Conservation (phyloP, 2,113 vertebrate species). For the Rafetus swinhoei region DNA sequence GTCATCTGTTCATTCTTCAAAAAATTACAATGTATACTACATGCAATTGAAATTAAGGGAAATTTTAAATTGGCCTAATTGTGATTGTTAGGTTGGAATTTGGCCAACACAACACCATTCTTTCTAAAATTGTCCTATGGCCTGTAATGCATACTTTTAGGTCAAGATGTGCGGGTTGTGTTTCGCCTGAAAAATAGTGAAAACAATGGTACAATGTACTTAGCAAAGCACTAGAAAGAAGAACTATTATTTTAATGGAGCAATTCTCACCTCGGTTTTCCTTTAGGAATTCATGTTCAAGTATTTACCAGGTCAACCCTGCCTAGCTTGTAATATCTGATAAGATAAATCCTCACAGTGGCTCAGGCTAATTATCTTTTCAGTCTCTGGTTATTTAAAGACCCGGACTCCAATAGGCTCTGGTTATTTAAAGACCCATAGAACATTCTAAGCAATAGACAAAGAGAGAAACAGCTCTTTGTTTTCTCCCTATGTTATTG, state of each 20-base stretch:
- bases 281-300: neutral
- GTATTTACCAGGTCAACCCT: neutral
- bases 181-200: neutral
- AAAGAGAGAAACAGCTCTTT: neutral
- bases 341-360: neutral
- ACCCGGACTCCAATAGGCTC: too few relatives aligned
- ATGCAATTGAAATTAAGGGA: neutral
- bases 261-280: neutral
- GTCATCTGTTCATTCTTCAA: neutral
- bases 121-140: neutral
- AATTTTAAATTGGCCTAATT: neutral
- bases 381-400: neutral
- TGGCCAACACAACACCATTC: neutral
- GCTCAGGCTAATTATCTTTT: neutral
- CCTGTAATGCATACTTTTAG: neutral
- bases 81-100: neutral
- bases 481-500: neutral
- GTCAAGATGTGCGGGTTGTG: neutral
- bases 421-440: neutral
- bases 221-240: neutral
- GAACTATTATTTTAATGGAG: neutral
- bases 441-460: neutral
- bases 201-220: fast-evolving
- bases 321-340: neutral
- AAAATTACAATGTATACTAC: neutral